Base-by-base conservation (phyloP, 1,140 invertebrate genomes). In the Tetramorium parvispinum region DNA sequence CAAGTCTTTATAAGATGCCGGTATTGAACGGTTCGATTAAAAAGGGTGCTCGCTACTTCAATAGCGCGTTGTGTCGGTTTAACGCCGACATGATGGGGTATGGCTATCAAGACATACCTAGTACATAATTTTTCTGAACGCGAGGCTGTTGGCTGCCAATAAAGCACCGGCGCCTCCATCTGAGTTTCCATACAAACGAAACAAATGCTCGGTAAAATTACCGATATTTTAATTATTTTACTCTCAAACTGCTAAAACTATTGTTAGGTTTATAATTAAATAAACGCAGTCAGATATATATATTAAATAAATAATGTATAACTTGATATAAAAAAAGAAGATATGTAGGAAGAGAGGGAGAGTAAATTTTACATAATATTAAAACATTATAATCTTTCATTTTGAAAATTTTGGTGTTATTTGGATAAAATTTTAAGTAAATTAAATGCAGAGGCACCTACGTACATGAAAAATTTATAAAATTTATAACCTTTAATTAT, bases 91-190 rank as follows among this genome's bases (percentile, higher is more conserved):
- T 85, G 92, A 93, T 94, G 95, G 96, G 95, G 96, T 96, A 96
- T 96, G 96, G 96, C 95, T 66, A 96, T 96, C 96, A 96, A 96
- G 96, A 96, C 96, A 96, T 96, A 96, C 95, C 94, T 95, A 96
- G 94, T 95, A 96, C 95, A 55, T 95, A 96, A 96, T 96, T 96
- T 96, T 96, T 96, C 94, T 82, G 86, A 91, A 71, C 37, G 91
- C 63, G 95, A 93, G 95, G 95, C 93, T 95, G 95, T 96, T 95
- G 93, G 95, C 94, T 94, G 95, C 93, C 93, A 93, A 89, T 46
- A 27, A 92, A 87, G 93, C 95, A 95, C 94, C 88, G 94, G 92
- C 95, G 95, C 95, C 95, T 95, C 95, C 92, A 6, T 2, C 43
- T n/a, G 13, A 13, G 40, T 40, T 13, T n/a, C 21, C 13, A 8